Conservation (phyloP, 2,797 vertebrate genomes). For the Staurois parvus region DNA sequence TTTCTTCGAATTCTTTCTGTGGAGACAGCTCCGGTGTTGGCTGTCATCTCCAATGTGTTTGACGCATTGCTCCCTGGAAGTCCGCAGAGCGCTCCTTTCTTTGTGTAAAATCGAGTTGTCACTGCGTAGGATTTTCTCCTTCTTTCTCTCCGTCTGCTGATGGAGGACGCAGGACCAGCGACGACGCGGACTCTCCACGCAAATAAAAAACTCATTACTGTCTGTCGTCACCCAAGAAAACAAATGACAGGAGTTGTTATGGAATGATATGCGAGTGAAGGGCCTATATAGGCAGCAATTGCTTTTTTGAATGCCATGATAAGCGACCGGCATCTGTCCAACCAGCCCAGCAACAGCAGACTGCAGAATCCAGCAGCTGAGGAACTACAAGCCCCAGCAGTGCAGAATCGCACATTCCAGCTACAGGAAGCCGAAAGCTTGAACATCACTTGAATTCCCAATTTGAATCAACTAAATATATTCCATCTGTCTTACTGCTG, state of each 20-base stretch:
- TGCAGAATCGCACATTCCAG: no score
- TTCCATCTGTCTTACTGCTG: no score
- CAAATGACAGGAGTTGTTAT: constrained; percentile 8
- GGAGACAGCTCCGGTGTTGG: background rate
- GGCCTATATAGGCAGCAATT: background rate
- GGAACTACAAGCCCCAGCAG: no score
- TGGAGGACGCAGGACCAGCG: background rate
- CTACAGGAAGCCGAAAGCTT: no score
- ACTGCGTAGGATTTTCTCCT: background rate
- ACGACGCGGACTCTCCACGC: background rate
- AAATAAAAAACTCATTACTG: constrained; percentile 9
- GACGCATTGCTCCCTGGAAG: constrained; percentile 27
- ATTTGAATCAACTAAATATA: no score
- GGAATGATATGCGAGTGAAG: background rate
- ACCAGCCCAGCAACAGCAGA: no score
- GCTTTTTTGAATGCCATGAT: background rate
- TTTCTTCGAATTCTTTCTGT: background rate
- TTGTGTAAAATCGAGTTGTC: background rate
- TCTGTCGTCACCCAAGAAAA: background rate
- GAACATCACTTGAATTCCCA: no score
- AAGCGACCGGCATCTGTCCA: no score
- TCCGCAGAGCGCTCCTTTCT: background rate
- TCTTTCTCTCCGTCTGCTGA: background rate
- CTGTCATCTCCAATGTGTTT: constrained; percentile 49
- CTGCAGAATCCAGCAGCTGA: no score